These are phyloP conservation scores for Oncorhynchus kisutch DNA, from an alignment of 2,113 vertebrate genomes.

Conservation along the genomic window DNA sequence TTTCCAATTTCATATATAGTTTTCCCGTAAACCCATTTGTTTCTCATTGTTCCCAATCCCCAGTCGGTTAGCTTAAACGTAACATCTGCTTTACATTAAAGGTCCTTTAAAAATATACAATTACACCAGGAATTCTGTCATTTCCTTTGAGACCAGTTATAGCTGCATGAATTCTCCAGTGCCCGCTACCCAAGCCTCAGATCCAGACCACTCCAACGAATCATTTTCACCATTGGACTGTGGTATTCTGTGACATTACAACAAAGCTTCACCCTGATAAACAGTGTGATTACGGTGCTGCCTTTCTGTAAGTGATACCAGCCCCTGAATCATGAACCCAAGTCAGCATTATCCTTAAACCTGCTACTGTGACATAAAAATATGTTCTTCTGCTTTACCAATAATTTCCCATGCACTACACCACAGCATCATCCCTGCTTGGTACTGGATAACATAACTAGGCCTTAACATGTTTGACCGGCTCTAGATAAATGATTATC, in stretches of 20 bases:
- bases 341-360: too few species aligned
- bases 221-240: not conserved
- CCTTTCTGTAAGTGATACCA: too few species aligned
- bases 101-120: conserved; percentile 27
- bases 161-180: conserved; percentile 7
- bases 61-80: not conserved
- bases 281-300: not conserved
- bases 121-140: conserved; percentile 56
- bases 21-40: not conserved
- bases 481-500: conserved; percentile 48
- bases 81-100: conserved; percentile 68
- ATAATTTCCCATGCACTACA: not conserved
- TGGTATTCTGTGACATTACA: not conserved
- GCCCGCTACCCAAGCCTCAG: not conserved
- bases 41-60: conserved; percentile 26
- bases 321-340: too few species aligned
- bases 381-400: not conserved
- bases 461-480: conserved; percentile 21
- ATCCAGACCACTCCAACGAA: not conserved
- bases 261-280: not conserved
- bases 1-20: not conserved
- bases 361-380: not conserved
- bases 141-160: conserved; percentile 53
- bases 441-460: conserved; percentile 22
- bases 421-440: not conserved